These are phyloP conservation scores for Ephialtes manifestator DNA, from an alignment of 2,888 invertebrate species.

Conservation along the genomic window DNA sequence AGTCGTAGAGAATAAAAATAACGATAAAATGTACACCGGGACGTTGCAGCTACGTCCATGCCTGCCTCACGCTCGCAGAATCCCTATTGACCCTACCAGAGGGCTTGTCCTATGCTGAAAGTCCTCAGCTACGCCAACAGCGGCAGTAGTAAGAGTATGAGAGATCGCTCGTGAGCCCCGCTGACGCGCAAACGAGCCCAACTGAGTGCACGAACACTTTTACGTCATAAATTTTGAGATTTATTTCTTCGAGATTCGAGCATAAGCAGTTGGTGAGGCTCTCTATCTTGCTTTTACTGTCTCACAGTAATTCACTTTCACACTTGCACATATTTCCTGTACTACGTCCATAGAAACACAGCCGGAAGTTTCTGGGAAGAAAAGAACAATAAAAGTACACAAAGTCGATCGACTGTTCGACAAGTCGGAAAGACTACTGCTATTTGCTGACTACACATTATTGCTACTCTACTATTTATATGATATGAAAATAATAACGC, in stretches of 20 bases:
- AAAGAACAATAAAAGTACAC: neutral
- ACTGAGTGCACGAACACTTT: constrained; percentile 3
- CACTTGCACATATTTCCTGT: neutral
- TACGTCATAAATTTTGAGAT: constrained; percentile 30
- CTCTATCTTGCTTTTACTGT: neutral
- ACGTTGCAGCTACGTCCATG: neutral
- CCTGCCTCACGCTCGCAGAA: neutral
- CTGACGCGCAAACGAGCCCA: constrained; percentile 15
- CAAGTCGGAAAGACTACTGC: neutral
- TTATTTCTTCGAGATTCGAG: constrained; percentile 34
- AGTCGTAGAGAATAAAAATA: constrained; percentile 30
- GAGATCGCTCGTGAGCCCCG: constrained; percentile 16
- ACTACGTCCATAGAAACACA: neutral
- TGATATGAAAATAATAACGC: no score
- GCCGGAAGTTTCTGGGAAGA: neutral
- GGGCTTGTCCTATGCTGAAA: neutral
- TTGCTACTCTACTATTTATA: no score
- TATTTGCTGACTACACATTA: no score
- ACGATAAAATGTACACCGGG: constrained; percentile 36
- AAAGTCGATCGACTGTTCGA: neutral
- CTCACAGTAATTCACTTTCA: constrained; percentile 1
- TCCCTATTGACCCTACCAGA: neutral
- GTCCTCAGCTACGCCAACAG: constrained; percentile 8
- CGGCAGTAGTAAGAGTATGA: neutral
- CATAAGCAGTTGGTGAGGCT: constrained; percentile 15